Evolutionary conservation across 2,797 vertebrate species (phyloP), one percentile per base, ranked within the genome.

Genomic region (Micropoecilia bifurca): DNA sequence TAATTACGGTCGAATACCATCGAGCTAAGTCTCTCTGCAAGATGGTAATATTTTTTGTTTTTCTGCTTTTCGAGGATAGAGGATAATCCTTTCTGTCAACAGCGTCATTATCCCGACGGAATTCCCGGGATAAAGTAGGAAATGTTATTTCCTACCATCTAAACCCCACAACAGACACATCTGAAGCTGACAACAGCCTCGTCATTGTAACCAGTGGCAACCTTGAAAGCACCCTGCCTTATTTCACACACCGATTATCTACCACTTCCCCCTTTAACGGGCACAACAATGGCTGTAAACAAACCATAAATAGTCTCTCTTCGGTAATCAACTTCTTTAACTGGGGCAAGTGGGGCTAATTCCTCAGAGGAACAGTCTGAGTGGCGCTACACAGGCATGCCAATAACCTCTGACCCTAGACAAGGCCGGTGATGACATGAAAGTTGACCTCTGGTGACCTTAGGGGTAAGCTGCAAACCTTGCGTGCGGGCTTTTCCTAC

Each of bases 331-430:
- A 80, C 82, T 75, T 86, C 80, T 89, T 71, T 94, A 94, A 94
- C 93, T 94, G 90, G 93, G 91, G 95, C 94, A 94, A 95, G 95
- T 91, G 91, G 88, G 84, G 89, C 88, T 95, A 81, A 94, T 95
- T 95, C 95, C 93, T 92, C 93, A 87, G 81, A 91, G 83, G 88
- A 93, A 90, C 80, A 79, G 93, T 84, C 82, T 89, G 83, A 85
- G 88, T 93, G 90, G 90, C 87, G 80, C 89, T 88, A 85, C 87
- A 89, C 92, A 96, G 94, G 95, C 95, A 96, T 94, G 93, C 90
- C 82, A 43, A 75, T 85, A 75, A 93, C 92, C 94, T 90, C 53
- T 94, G 93, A 96, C 94, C 93, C 82, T 5, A n/a, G 78, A 75
- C 85, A 83, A 46, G 87, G 91, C 91, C 85, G 88, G 83, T 83